These are phyloP conservation scores for Myotis planiceps DNA, from an alignment of 2,797 vertebrate species.

Conservation along the genomic window DNA sequence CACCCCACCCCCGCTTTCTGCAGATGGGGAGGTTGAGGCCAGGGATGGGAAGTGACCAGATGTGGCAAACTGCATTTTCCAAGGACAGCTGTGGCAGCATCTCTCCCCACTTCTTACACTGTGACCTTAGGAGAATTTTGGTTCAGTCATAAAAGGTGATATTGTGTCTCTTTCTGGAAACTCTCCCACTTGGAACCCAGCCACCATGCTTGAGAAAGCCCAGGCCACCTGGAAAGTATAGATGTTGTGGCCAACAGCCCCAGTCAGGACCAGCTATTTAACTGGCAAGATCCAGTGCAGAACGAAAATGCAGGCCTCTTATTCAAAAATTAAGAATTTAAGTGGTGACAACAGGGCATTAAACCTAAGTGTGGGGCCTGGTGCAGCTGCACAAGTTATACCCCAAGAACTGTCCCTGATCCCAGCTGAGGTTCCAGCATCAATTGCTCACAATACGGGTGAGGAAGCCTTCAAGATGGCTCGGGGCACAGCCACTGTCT, in stretches of 20 bases:
- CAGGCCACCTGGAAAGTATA: too few species aligned
- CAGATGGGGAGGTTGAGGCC: neutral
- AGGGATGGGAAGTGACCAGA: neutral
- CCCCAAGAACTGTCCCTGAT: neutral
- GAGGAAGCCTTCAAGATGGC: neutral
- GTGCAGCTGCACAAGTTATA: neutral
- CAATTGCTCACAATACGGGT: rapidly evolving
- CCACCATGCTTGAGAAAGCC: neutral
- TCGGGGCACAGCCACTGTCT: too few species aligned
- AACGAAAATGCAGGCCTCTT: too few species aligned
- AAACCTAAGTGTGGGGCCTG: neutral
- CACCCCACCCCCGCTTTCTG: neutral
- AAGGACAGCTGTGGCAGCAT: neutral
- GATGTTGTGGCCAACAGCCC: neutral
- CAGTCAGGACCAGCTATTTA: neutral
- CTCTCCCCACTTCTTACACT: neutral
- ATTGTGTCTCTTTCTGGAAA: neutral
- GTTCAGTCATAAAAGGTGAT: neutral
- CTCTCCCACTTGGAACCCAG: neutral
- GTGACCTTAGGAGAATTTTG: neutral
- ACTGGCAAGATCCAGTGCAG: neutral
- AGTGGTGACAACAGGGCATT: neutral
- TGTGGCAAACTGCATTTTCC: neutral
- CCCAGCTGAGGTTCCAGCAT: neutral
- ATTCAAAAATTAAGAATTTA: neutral